A percentile compares a stretch with the other conserved stretches of the same genome.
Evolutionary conservation across 2,113 vertebrate genomes (phyloP).

Genomic region (Probosciger aterrimus): DNA sequence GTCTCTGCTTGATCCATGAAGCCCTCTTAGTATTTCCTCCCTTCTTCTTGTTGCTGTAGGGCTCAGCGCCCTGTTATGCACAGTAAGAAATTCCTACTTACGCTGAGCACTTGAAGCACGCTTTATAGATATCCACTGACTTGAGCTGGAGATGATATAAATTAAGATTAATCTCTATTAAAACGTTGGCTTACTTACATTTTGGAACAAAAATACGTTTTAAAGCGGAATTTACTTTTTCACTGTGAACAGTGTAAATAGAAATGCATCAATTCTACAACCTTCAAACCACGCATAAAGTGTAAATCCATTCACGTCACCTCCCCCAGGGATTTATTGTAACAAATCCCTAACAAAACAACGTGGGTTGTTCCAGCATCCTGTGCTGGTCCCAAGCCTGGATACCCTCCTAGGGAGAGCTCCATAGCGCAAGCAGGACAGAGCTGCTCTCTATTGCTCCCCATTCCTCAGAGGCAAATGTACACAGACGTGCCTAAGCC

Average conservation of each 20-base stretch:
- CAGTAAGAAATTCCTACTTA: neutral
- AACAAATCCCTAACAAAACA: neutral
- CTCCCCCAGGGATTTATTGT: neutral
- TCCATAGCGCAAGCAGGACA: neutral
- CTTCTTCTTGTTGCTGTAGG: neutral
- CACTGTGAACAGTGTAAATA: neutral
- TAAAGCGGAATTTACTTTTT: neutral
- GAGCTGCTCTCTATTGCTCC: neutral
- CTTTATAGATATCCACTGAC: neutral
- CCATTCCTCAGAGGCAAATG: neutral
- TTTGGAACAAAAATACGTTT: neutral
- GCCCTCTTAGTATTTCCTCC: neutral
- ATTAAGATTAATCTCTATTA: neutral
- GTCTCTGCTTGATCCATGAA: neutral
- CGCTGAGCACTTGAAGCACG: fast-evolving
- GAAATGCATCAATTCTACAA: neutral
- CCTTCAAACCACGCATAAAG: neutral
- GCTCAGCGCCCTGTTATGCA: neutral
- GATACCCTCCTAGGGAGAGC: neutral
- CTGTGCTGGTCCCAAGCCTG: neutral
- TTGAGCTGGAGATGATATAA: neutral
- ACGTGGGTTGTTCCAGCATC: neutral
- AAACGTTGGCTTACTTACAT: neutral
- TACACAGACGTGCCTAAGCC: neutral
- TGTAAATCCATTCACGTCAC: neutral